Evolutionary conservation across 1,140 invertebrate genomes (phyloP), one percentile per base, ranked within the genome.

Genomic region (Polypedilum pembai): DNA sequence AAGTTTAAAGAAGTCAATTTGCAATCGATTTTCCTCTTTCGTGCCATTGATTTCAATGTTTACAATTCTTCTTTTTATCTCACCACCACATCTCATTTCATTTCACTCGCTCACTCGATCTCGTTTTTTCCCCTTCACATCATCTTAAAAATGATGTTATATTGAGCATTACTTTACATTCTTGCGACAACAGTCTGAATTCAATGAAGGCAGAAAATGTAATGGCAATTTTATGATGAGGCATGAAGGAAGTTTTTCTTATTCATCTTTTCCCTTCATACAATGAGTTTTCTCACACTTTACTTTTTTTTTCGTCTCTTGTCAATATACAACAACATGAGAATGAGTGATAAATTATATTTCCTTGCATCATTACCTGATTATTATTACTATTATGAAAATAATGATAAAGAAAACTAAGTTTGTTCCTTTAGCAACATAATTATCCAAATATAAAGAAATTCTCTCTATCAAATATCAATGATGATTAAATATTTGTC

Each of bases 401-500:
- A n/a, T 33, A 33, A 33, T 33, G 24, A 33, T 33, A 5, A 33
- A 33, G 24, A 33, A 33, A 33, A 33, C 5, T 33, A 3, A 56
- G 12, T 12, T 56, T n/a, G n/a, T n/a, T n/a, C n/a, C 45, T 56
- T n/a, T n/a, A 12, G 12, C 45, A 56, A 56, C 45, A 56, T 12
- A 56, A 56, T 45, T 45, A 45, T 45, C 41, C 41, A 10, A 33
- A 33, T 3, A 33, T 3, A 33, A 33, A 33, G 24, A 33, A n/a
- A n/a, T n/a, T 45, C 40, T 56, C n/a, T 56, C 45, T 56, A 56
- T 56, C 45, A 56, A 56, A 56, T 56, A 56, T 56, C 45, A 56
- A n/a, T 56, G 45, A 56, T 56, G n/a, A 56, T 56, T 56, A 56
- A 56, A 56, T 56, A 56, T 56, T 56, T 56, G 45, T 56, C 45